Evolutionary conservation across 2,797 vertebrate species (phyloP), one percentile per base, ranked within the genome.

Genomic region (Heterohyrax brucei): DNA sequence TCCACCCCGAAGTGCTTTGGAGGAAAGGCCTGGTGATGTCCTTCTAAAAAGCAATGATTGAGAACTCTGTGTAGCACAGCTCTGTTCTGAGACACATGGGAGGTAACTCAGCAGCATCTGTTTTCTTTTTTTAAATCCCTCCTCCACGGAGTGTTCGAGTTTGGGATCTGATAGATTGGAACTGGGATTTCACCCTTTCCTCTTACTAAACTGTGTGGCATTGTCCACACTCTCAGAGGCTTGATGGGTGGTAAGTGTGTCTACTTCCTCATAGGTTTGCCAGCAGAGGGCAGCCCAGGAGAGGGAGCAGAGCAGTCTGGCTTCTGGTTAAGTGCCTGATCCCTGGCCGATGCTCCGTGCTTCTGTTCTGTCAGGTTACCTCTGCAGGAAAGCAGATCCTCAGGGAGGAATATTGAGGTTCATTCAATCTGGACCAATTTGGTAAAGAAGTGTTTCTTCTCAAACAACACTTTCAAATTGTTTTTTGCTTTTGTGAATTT

Each of bases 321-420:
- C 5, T 39, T 24, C 1, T 2, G 81, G 72, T 18, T 18, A 21
- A 21, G 10, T 0, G 1, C 26, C 22, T 0, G 0, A 14, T 13
- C 2, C 10, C 1, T 7, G 14, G 21, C 5, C 16, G 10, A 22
- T 30, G 4, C 16, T 62, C 48, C 62, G 62, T 10, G 44, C 19
- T 16, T 59, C 4, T 13, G 21, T 53, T 70, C 75, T 0, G 24
- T 64, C 44, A 0, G 1, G 18, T 44, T 30, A 7, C 22, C 22
- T 44, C 66, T 18, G 21, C 88, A 8, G 7, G 4, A 2, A 46
- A 50, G 7, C 56, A 86, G 50, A 53, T 4, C 39, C 70, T 59
- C 28, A 24, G 80, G 53, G 46, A 77, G 16, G 48, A 28, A 61
- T 33, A 12, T 0, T 10, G n/a, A 18, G 2, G 8, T 59, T 75